Evolutionary conservation across 1,140 invertebrate genomes (phyloP), one percentile per base, ranked within the genome.

Genomic region (Oryzaephilus surinamensis): DNA sequence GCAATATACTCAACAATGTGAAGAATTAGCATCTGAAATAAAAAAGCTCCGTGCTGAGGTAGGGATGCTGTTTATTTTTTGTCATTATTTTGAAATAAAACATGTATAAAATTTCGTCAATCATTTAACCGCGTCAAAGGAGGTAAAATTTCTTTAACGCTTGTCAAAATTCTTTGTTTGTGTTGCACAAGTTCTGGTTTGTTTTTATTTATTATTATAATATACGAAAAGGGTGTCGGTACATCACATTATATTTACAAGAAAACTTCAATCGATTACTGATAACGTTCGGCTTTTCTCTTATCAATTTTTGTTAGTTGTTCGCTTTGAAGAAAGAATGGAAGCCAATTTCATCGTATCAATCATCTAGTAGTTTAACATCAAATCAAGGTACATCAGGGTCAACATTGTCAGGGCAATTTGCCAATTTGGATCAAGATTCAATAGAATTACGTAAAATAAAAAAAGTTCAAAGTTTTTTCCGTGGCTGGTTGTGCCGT

Each of bases 401-500:
- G 3, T 50, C 52, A 13, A 50, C 40, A 7, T 42, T 42, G 5
- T 43, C 48, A 2, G 46, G 40, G 27, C 45, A 35, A n/a, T 52
- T 42, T 16, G 36, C 43, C 10, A 44, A 46, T 13, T 32, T 54
- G 7, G 52, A 45, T 26, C 41, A 48, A 28, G 48, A 53, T 35
- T 51, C 46, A 6, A 33, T 36, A 21, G 86, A 92, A 53, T 68
- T 79, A 64, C 76, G 73, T 35, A 93, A 94, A 67, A 93, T 95
- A 41, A 92, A 93, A 62, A 95, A 95, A 71, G 88, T 95, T 14
- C 84, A 95, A 64, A 92, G 88, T 55, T 93, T 95, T 64, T 94
- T 94, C 63, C 73, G 90, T 3, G 90, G 91, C 1, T 95, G 91
- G 91, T 63, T 95, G 4, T 94, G 90, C 61, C 71, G 91, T n/a